phyloP scores from a whole-genome alignment of 1,140 invertebrate genomes.

The Marisa cornuarietis region DNA sequence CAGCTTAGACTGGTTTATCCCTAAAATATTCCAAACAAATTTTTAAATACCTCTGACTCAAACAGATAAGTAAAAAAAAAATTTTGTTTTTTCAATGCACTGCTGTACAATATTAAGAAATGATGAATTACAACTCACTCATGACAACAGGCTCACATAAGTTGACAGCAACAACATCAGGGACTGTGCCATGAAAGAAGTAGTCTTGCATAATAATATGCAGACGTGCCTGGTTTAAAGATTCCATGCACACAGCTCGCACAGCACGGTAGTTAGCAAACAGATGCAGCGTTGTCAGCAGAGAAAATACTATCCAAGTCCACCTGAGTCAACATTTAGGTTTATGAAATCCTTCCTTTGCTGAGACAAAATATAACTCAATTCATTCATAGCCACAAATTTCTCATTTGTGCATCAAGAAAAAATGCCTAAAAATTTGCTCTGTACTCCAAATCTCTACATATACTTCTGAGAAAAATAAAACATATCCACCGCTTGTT shows the following conservation, averaged over 20 bases:
- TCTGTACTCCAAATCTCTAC: too few species aligned
- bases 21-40: too few species aligned
- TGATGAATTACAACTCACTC: slow-evolving; percentile 44
- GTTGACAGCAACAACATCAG: slow-evolving; percentile 47
- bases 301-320: slow-evolving; percentile 76
- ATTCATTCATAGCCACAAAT: neutral
- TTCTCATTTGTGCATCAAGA: neutral
- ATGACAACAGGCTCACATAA: slow-evolving; percentile 58
- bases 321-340: slow-evolving; percentile 68
- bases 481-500: neutral
- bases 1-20: too few species aligned
- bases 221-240: slow-evolving; percentile 82
- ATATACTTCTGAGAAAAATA: neutral
- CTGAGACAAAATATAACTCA: neutral
- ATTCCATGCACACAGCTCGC: slow-evolving; percentile 76
- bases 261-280: slow-evolving; percentile 89
- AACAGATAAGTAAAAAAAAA: too few species aligned
- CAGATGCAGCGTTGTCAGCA: slow-evolving; percentile 84
- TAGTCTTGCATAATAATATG: slow-evolving; percentile 75
- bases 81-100: too few species aligned
- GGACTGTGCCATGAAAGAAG: slow-evolving; percentile 59
- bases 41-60: too few species aligned
- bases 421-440: neutral
- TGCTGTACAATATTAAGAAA: neutral
- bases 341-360: neutral